Evolutionary conservation across 2,888 invertebrate species (phyloP).

Genomic region (Dryomyza anilis): DNA sequence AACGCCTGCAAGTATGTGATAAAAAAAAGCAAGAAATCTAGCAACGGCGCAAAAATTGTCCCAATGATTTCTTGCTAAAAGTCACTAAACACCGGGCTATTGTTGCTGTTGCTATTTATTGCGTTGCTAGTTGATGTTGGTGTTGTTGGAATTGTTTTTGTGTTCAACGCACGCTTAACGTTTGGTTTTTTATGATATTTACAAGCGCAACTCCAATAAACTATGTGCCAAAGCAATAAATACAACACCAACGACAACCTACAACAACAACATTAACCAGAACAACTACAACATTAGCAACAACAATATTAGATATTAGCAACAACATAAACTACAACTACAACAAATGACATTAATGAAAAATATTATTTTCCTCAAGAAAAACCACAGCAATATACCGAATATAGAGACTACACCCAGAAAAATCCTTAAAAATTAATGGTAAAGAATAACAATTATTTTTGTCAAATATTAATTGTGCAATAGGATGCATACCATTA

Average conservation of each 20-base stretch:
- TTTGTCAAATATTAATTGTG: no score
- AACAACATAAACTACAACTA: not conserved
- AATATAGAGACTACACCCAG: no score
- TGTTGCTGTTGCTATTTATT: not conserved
- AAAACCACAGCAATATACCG: not conserved
- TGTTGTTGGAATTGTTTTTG: not conserved
- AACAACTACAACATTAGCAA: not conserved
- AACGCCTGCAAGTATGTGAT: conserved; percentile 20
- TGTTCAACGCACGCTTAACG: conserved; percentile 7
- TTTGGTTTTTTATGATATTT: conserved; percentile 16
- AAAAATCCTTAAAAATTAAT: no score
- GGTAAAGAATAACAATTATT: no score
- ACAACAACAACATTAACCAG: conserved; percentile 15
- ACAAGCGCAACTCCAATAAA: conserved; percentile 18
- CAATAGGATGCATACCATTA: no score
- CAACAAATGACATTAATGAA: conserved; percentile 11
- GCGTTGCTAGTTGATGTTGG: not conserved
- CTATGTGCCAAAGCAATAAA: conserved; percentile 17
- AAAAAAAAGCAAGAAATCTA: not conserved
- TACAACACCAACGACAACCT: conserved; percentile 13
- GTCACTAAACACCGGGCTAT: conserved; percentile 1
- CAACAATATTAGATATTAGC: not conserved
- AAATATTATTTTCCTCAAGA: not conserved
- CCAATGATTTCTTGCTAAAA: not conserved
- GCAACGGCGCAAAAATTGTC: not conserved